Conservation (phyloP, 2,888 invertebrate genomes). For the Phengaris alcon region DNA sequence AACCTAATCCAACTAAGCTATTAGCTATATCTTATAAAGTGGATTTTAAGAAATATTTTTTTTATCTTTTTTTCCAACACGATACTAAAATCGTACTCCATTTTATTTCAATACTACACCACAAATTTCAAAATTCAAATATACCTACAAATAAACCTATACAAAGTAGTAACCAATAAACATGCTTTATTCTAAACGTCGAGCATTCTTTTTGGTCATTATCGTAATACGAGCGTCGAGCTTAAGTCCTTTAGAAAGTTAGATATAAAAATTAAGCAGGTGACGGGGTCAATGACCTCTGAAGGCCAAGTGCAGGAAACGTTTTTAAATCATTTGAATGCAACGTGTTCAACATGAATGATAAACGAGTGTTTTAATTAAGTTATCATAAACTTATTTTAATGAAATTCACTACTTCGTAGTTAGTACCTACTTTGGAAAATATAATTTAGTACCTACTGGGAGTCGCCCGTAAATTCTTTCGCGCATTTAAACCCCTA, state of each 20-base stretch:
- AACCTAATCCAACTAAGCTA: too few relatives aligned
- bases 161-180: neutral
- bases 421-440: too few relatives aligned
- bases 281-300: constrained; percentile 26
- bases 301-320: constrained; percentile 25
- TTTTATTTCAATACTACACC: too few relatives aligned
- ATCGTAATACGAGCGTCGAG: neutral
- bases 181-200: neutral
- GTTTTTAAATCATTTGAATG: neutral
- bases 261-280: constrained; percentile 16
- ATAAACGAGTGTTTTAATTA: neutral
- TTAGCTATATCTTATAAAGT: too few relatives aligned
- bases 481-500: too few relatives aligned
- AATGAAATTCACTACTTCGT: neutral
- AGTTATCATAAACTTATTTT: neutral
- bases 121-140: too few relatives aligned
- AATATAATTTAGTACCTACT: too few relatives aligned
- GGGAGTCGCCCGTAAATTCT: too few relatives aligned
- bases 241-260: constrained; percentile 13
- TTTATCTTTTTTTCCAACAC: too few relatives aligned
- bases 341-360: neutral
- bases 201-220: neutral
- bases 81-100: too few relatives aligned
- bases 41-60: too few relatives aligned
- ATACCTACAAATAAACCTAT: too few relatives aligned